Percentiles rank a stretch among this genome's conserved stretches.
Evolutionary conservation across 2,797 vertebrate genomes (phyloP).

Genomic region (Epinephelus malabaricus): DNA sequence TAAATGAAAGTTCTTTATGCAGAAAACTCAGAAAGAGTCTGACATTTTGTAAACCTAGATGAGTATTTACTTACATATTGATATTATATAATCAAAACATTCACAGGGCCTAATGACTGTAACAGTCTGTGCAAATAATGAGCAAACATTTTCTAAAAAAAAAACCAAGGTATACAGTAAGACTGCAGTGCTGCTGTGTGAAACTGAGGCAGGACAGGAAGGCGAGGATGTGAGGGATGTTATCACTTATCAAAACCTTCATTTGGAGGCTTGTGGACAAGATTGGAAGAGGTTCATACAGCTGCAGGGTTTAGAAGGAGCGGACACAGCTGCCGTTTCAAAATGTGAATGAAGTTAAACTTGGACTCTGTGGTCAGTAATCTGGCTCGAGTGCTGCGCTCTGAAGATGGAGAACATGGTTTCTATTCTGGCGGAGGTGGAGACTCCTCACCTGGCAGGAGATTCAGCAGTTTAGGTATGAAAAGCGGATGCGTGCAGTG

Average conservation of each 20-base stretch:
- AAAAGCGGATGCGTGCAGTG: slow-evolving; percentile 7
- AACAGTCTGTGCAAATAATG: slow-evolving; percentile 21
- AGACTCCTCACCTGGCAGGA: slow-evolving; percentile 53
- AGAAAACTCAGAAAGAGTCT: background rate
- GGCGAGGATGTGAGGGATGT: slow-evolving; percentile 43
- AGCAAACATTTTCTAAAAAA: background rate
- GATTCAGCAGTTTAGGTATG: slow-evolving; percentile 9
- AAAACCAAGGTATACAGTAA: background rate
- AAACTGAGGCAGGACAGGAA: slow-evolving; percentile 32
- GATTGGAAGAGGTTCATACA: slow-evolving; percentile 69
- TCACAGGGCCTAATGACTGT: background rate
- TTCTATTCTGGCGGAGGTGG: slow-evolving; percentile 40
- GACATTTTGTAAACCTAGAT: background rate
- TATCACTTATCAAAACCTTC: slow-evolving; percentile 55
- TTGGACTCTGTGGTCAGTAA: slow-evolving; percentile 69
- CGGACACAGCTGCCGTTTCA: slow-evolving; percentile 70
- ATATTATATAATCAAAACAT: slow-evolving; percentile 19
- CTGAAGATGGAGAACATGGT: slow-evolving; percentile 44
- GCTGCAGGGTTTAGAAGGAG: slow-evolving; percentile 70
- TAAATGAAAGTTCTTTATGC: background rate
- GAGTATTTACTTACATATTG: slow-evolving; percentile 9
- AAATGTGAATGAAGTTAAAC: slow-evolving; percentile 71
- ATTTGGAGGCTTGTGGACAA: slow-evolving; percentile 57
- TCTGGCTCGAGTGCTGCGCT: slow-evolving; percentile 54
- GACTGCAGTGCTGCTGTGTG: background rate